These are phyloP conservation scores for Percina caprodes DNA, from an alignment of 2,113 vertebrate species.

Conservation along the genomic window DNA sequence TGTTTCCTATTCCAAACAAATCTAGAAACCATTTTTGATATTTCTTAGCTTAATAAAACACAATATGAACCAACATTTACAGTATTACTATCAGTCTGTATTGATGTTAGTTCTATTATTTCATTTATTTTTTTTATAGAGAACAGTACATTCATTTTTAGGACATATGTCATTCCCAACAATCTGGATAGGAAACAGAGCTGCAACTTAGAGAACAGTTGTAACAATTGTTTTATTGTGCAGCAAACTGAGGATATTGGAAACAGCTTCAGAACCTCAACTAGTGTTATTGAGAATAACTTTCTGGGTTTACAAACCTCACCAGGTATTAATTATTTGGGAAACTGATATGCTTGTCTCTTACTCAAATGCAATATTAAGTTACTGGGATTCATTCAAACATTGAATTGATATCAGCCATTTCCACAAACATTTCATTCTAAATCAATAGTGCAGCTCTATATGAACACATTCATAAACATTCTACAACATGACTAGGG, in stretches of 20 bases:
- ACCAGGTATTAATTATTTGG: too few species aligned
- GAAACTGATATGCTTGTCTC: background rate
- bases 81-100: too few species aligned
- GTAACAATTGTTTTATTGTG: background rate
- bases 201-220: background rate
- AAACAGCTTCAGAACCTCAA: background rate
- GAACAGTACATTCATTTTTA: too few species aligned
- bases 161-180: background rate
- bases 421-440: background rate
- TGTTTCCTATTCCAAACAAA: too few species aligned
- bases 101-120: too few species aligned
- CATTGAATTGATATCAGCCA: background rate
- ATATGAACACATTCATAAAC: background rate
- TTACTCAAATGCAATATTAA: background rate
- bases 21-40: too few species aligned
- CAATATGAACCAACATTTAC: too few species aligned
- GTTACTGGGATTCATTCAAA: background rate
- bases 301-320: background rate
- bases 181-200: background rate
- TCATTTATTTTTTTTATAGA: too few species aligned
- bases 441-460: background rate
- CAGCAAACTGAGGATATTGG: background rate
- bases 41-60: too few species aligned
- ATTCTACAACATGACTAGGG: background rate
- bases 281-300: background rate